These are phyloP conservation scores for Agriotes lineatus DNA, from an alignment of 2,888 invertebrate species.

Conservation along the genomic window DNA sequence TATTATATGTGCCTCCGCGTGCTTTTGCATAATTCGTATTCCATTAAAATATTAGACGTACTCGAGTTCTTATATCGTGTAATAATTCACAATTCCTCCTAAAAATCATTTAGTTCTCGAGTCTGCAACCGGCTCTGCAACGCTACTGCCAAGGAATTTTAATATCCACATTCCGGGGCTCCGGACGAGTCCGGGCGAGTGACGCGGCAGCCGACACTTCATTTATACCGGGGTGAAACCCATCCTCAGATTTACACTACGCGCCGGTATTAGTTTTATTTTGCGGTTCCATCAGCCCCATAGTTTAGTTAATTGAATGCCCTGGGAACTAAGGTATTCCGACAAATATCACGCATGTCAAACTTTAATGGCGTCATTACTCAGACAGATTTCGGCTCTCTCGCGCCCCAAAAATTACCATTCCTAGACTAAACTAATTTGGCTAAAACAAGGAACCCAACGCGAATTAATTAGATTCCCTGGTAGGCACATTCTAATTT, in stretches of 20 bases:
- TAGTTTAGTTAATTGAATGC: slow-evolving; percentile 22
- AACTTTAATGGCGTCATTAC: slow-evolving; percentile 16
- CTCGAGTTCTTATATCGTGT: slow-evolving; percentile 51
- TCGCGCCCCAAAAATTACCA: neutral
- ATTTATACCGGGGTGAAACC: slow-evolving; percentile 46
- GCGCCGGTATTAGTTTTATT: slow-evolving; percentile 44
- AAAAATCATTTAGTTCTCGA: slow-evolving; percentile 59
- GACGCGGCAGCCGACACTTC: slow-evolving; percentile 49
- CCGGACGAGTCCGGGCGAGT: slow-evolving; percentile 47
- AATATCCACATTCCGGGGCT: slow-evolving; percentile 59
- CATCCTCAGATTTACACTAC: slow-evolving; percentile 48
- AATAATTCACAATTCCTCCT: slow-evolving; percentile 57
- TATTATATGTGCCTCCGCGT: slow-evolving; percentile 33
- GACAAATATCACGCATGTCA: slow-evolving; percentile 10
- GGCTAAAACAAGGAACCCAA: neutral
- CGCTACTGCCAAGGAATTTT: slow-evolving; percentile 59
- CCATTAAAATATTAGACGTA: slow-evolving; percentile 49
- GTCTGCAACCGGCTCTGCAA: slow-evolving; percentile 51
- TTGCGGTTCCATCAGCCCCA: slow-evolving; percentile 17
- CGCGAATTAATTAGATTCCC: neutral
- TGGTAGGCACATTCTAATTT: neutral
- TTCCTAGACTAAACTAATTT: slow-evolving; percentile 9
- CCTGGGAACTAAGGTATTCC: slow-evolving; percentile 6
- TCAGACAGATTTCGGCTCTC: neutral
- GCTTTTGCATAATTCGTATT: slow-evolving; percentile 44